Conservation (phyloP, 2,888 invertebrate genomes). For the Ceramica pisi region DNA sequence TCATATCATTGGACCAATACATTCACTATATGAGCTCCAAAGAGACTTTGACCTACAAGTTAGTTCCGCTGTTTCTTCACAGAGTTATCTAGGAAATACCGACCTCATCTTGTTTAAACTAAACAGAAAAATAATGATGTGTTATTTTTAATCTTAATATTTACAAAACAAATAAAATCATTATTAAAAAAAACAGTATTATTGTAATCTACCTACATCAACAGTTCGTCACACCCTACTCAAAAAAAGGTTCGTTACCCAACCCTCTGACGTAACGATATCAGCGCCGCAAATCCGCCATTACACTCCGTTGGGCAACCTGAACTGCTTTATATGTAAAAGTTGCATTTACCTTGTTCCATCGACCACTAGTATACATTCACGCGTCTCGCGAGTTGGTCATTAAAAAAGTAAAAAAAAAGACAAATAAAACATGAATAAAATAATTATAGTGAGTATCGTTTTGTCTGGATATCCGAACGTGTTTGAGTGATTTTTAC, state of each 20-base stretch:
- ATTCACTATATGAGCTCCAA: too few species aligned
- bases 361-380: conserved; percentile 71
- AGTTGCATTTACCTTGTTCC: conserved; percentile 80
- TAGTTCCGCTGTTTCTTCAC: too few species aligned
- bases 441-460: conserved; percentile 75
- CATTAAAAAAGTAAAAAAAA: conserved; percentile 67
- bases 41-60: too few species aligned
- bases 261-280: conserved; percentile 67
- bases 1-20: too few species aligned
- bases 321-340: conserved; percentile 85
- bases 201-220: conserved; percentile 8
- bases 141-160: too few species aligned
- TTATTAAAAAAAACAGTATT: neutral
- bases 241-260: conserved; percentile 57
- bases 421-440: conserved; percentile 55
- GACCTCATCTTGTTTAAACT: too few species aligned
- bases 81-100: too few species aligned
- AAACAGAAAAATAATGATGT: too few species aligned
- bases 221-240: conserved; percentile 28
- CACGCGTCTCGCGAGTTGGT: conserved; percentile 65
- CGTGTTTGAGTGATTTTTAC: conserved; percentile 30
- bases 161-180: too few species aligned
- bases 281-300: conserved; percentile 52
- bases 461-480: conserved; percentile 42
- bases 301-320: conserved; percentile 62